Percentiles rank a stretch among this genome's conserved stretches.
Evolutionary conservation across 1,140 invertebrate species (phyloP).

Genomic region (Druon quercuslanigerum): DNA sequence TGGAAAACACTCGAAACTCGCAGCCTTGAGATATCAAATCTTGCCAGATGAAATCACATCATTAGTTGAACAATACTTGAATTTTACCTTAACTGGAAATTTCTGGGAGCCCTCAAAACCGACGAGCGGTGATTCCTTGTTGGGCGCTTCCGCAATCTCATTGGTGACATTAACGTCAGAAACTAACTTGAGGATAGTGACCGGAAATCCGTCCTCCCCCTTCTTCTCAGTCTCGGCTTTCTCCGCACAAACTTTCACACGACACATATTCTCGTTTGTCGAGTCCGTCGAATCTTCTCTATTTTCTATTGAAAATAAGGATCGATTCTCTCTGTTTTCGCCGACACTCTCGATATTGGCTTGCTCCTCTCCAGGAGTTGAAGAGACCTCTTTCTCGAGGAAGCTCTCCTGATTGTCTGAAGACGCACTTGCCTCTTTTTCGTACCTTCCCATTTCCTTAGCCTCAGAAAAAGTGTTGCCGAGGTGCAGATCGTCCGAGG

Average conservation of each 20-base stretch:
- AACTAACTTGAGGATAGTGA: slow-evolving; percentile 9
- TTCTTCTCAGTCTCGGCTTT: neutral
- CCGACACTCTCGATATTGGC: slow-evolving; percentile 48
- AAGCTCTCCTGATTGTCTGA: slow-evolving; percentile 32
- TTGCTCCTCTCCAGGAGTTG: slow-evolving; percentile 33
- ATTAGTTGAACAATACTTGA: slow-evolving; percentile 1
- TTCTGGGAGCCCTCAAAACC: slow-evolving; percentile 66
- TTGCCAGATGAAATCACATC: neutral
- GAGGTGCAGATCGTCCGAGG: slow-evolving; percentile 30
- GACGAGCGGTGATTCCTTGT: slow-evolving; percentile 54
- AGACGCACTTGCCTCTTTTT: neutral
- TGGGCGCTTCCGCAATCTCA: slow-evolving; percentile 35
- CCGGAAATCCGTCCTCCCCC: neutral
- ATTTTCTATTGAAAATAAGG: slow-evolving; percentile 43
- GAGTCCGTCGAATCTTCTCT: slow-evolving; percentile 34
- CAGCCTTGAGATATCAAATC: neutral
- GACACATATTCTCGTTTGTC: slow-evolving; percentile 35
- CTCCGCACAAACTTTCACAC: neutral
- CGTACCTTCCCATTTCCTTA: slow-evolving; percentile 30
- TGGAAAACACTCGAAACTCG: neutral
- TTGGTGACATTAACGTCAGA: slow-evolving; percentile 38
- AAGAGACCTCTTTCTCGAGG: slow-evolving; percentile 32
- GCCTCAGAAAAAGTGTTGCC: slow-evolving; percentile 33
- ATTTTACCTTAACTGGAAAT: slow-evolving; percentile 50
- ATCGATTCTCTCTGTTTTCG: slow-evolving; percentile 37